A percentile compares a stretch with the other conserved stretches of the same genome.
Evolutionary conservation across 2,113 vertebrate genomes (phyloP).

Genomic region (Nothobranchius kuhntae): DNA sequence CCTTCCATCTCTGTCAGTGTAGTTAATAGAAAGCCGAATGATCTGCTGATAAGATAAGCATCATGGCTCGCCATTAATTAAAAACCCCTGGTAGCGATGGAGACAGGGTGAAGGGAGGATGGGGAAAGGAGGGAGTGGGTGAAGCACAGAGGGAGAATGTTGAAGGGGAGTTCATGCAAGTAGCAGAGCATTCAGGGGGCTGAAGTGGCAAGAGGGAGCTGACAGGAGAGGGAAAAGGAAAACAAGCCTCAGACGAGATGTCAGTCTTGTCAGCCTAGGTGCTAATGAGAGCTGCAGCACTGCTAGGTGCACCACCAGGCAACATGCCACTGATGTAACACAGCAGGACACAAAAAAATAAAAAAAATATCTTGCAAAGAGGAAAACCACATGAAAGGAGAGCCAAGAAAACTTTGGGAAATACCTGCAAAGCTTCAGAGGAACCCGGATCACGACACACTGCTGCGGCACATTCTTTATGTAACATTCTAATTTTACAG

Average conservation of each 20-base stretch:
- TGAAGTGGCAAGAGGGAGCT: conserved; percentile 13
- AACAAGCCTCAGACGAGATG: conserved; percentile 50
- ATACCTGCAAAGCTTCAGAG: conserved; percentile 37
- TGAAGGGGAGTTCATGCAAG: not conserved
- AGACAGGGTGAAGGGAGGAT: conserved; percentile 34
- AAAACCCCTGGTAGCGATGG: conserved; percentile 63
- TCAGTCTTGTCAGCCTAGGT: conserved; percentile 57
- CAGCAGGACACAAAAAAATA: conserved; percentile 38
- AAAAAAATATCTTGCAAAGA: conserved; percentile 21
- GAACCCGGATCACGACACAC: conserved; percentile 15
- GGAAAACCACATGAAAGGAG: conserved; percentile 47
- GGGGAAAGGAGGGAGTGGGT: conserved; percentile 10
- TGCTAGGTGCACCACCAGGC: conserved; percentile 37
- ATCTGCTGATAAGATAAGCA: conserved; percentile 80
- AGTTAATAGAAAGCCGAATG: conserved; percentile 73
- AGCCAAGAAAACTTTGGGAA: conserved; percentile 35
- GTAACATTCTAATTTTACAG: conserved; percentile 5
- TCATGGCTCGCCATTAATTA: conserved; percentile 77
- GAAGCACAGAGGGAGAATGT: conserved; percentile 27
- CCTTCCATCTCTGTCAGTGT: conserved; percentile 60
- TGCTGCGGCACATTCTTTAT: conserved; percentile 23
- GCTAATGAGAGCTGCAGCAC: conserved; percentile 60
- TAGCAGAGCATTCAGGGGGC: conserved; percentile 9
- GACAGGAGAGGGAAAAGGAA: conserved; percentile 30
- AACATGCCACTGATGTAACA: conserved; percentile 42